Conservation (phyloP, 2,113 vertebrate species). For the Melanotaenia duboulayi region DNA sequence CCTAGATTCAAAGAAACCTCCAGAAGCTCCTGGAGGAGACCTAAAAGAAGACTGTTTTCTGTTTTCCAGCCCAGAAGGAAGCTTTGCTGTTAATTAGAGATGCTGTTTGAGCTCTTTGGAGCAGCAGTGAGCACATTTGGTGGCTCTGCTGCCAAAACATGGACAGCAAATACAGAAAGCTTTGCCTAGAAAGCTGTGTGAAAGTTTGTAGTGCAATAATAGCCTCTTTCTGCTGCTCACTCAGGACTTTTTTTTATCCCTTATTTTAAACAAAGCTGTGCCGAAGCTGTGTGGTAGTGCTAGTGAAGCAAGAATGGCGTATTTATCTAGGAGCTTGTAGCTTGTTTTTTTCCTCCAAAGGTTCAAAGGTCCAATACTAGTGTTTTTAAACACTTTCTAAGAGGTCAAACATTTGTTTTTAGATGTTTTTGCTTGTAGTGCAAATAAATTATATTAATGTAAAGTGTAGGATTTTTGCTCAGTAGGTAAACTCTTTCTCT, state of each 20-base stretch:
- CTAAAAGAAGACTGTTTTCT: conserved; percentile 37
- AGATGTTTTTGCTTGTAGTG: conserved; percentile 28
- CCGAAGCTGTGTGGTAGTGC: conserved; percentile 21
- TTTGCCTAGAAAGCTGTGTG: conserved; percentile 27
- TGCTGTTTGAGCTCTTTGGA: conserved; percentile 20
- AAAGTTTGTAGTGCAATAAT: conserved; percentile 74
- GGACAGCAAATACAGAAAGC: conserved; percentile 16
- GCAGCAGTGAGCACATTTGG: conserved; percentile 12
- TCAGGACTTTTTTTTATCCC: conserved; percentile 58
- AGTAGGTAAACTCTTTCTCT: neutral
- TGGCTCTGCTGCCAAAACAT: conserved; percentile 30
- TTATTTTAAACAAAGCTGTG: conserved; percentile 33
- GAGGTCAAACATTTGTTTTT: conserved; percentile 56
- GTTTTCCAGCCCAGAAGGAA: conserved; percentile 7
- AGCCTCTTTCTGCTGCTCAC: conserved; percentile 35
- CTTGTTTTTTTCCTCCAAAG: conserved; percentile 35
- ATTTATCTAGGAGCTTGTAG: conserved; percentile 46
- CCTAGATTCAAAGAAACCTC: conserved; percentile 76
- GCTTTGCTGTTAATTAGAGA: conserved; percentile 13
- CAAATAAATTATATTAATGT: conserved; percentile 64
- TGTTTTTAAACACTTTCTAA: conserved; percentile 57
- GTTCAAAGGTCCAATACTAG: conserved; percentile 54
- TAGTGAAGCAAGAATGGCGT: conserved; percentile 33
- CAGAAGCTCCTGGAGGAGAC: conserved; percentile 76
- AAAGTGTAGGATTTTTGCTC: conserved; percentile 1